Evolutionary conservation across 2,888 invertebrate species (phyloP).

Genomic region (Drosophila imparisetae): DNA sequence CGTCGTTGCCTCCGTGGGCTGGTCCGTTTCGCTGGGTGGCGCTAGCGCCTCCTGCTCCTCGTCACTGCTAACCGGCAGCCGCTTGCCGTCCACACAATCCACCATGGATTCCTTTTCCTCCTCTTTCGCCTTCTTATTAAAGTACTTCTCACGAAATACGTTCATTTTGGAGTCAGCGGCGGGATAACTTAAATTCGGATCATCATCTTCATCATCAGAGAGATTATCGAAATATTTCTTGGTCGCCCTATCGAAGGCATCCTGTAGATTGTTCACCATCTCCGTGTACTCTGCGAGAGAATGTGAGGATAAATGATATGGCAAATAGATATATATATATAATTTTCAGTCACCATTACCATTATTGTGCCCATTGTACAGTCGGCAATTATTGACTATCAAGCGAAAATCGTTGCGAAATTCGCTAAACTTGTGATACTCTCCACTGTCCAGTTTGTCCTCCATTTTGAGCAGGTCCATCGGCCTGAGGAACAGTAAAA

Average conservation of each 20-base stretch:
- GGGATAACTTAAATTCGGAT: constrained; percentile 89
- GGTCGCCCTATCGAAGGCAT: constrained; percentile 92
- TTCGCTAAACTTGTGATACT: constrained; percentile 91
- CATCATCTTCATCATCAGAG: constrained; percentile 93
- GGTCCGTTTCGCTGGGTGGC: constrained; percentile 37
- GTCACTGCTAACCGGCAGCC: constrained; percentile 33
- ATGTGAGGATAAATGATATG: neutral
- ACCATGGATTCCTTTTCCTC: constrained; percentile 49
- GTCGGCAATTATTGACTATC: constrained; percentile 95
- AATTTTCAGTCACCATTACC: constrained; percentile 84
- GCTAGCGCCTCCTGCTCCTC: constrained; percentile 40
- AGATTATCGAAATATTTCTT: constrained; percentile 93
- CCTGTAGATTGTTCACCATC: constrained; percentile 88
- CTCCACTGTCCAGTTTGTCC: constrained; percentile 92
- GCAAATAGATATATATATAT: neutral
- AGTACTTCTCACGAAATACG: constrained; percentile 85
- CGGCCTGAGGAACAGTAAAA: constrained; percentile 85
- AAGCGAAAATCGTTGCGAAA: constrained; percentile 95
- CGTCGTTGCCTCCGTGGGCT: constrained; percentile 8
- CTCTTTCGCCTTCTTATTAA: constrained; percentile 83
- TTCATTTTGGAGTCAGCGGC: constrained; percentile 84
- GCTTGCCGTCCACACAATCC: constrained; percentile 36
- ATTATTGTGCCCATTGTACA: constrained; percentile 96
- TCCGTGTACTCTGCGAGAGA: constrained; percentile 65
- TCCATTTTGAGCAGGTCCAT: constrained; percentile 96